These are phyloP conservation scores for Ennomos quercinarius DNA, from an alignment of 2,888 invertebrate genomes.

Conservation along the genomic window DNA sequence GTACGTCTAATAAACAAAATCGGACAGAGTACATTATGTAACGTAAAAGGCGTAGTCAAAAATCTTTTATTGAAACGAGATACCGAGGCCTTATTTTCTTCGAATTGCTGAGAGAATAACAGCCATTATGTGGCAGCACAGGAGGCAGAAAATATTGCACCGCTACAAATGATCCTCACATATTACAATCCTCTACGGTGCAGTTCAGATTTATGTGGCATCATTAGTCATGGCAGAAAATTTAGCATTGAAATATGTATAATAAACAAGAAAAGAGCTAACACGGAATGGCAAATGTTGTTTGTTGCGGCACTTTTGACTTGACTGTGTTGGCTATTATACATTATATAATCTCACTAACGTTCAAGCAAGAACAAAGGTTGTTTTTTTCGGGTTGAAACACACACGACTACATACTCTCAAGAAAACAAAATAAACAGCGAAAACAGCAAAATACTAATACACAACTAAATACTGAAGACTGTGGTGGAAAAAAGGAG, in stretches of 20 bases:
- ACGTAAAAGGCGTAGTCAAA: constrained; percentile 28
- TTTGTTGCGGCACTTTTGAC: constrained; percentile 34
- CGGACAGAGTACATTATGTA: constrained; percentile 15
- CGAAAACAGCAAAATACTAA: not conserved
- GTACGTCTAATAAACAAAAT: constrained; percentile 26
- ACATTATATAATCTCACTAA: constrained; percentile 14
- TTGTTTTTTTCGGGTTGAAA: constrained; percentile 8
- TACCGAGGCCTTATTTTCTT: constrained; percentile 33
- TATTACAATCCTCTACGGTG: constrained; percentile 77
- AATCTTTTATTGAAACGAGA: constrained; percentile 38
- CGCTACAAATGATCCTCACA: constrained; percentile 70
- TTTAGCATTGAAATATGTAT: constrained; percentile 78
- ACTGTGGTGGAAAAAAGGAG: constrained; percentile 13
- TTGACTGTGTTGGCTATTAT: constrained; percentile 2
- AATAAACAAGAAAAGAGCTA: constrained; percentile 76
- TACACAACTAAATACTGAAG: constrained; percentile 12
- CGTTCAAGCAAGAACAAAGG: constrained; percentile 4
- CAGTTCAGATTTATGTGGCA: constrained; percentile 77
- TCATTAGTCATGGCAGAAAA: constrained; percentile 80
- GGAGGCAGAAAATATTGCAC: constrained; percentile 61
- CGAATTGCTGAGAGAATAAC: constrained; percentile 41
- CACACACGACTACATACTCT: constrained; percentile 6
- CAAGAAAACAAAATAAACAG: constrained; percentile 1
- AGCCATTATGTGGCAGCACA: constrained; percentile 47
- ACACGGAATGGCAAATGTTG: constrained; percentile 61